These are phyloP conservation scores for Petaurus breviceps DNA, from an alignment of 2,113 vertebrate species.

Conservation along the genomic window DNA sequence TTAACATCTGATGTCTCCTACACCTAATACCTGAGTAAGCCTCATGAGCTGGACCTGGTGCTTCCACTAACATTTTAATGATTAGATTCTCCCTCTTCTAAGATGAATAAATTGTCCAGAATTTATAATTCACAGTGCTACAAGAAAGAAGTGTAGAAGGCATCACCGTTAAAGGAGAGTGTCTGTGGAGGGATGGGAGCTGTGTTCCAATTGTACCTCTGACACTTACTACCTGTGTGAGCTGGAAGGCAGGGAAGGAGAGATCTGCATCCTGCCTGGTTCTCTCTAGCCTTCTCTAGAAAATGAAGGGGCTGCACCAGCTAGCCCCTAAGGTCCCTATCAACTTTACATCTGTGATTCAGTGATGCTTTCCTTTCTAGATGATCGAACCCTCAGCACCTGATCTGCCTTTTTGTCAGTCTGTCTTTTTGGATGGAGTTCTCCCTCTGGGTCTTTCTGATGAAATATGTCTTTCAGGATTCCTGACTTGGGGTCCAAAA, in stretches of 20 bases:
- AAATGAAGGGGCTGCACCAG: neutral
- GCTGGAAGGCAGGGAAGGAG: neutral
- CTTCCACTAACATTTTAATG: neutral
- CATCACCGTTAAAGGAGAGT: neutral
- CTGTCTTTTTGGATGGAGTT: neutral
- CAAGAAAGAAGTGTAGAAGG: neutral
- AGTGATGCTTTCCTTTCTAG: neutral
- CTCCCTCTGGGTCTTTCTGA: neutral
- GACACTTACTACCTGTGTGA: neutral
- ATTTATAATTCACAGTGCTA: neutral
- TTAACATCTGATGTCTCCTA: neutral
- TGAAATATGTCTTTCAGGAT: too few relatives aligned
- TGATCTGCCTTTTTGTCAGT: neutral
- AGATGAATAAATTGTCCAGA: neutral
- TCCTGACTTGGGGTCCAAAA: too few relatives aligned
- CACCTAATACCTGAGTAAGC: neutral
- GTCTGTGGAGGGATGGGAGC: too few relatives aligned
- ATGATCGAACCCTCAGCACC: conserved; percentile 1
- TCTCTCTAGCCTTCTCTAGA: neutral
- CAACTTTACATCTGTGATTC: neutral
- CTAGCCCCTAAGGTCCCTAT: neutral
- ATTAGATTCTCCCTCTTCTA: neutral
- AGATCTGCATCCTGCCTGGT: neutral
- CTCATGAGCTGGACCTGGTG: too few relatives aligned
- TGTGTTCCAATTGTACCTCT: neutral